Base-by-base conservation (phyloP, 2,797 vertebrate genomes). In the Meda fulgida region DNA sequence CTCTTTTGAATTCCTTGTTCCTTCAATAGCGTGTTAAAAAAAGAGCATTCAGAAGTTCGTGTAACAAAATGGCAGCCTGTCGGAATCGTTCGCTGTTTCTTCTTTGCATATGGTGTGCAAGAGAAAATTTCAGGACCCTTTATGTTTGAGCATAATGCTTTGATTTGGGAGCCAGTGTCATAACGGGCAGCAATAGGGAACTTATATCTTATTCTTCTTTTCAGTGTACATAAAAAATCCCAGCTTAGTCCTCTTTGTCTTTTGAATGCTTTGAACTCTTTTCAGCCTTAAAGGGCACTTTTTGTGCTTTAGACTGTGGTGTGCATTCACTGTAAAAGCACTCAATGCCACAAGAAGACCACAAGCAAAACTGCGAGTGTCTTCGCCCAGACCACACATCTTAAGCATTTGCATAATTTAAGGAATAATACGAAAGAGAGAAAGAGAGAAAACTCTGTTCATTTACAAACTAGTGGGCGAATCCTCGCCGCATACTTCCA, bases 181-280 rank as follows among this genome's bases (percentile, higher is more conserved):
- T 97, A 98, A 98, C 96, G 94, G 95, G 93, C 95, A 95, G 96
- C 96, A 96, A 96, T 97, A 95, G 96, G 81, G 95, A 98, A 98
- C 95, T 97, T 98, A 99, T 98, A 98, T 99, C 97, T 97, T 96
- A 97, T 97, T 98, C 97, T 97, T 97, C 97, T 97, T 97, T 99
- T 99, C 97, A 99, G 97, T 97, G 97, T 98, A 98, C 97, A 97
- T 97, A 98, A 97, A 98, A 97, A 99, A 97, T 96, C 97, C 97
- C 97, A 98, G 97, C 97, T 99, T 99, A 99, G 97, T 96, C 96
- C 95, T 97, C 98, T 98, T 99, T 99, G 97, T 99, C 97, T 97
- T 97, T 97, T 97, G 91, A 97, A 96, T 95, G 96, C 98, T 99
- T 99, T 99, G 98, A 99, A 99, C 97, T 97, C 97, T 96, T 98